A percentile compares a stretch with the other conserved stretches of the same genome.
Evolutionary conservation across 2,888 invertebrate genomes (phyloP).

Genomic region (Erebia epiphron): DNA sequence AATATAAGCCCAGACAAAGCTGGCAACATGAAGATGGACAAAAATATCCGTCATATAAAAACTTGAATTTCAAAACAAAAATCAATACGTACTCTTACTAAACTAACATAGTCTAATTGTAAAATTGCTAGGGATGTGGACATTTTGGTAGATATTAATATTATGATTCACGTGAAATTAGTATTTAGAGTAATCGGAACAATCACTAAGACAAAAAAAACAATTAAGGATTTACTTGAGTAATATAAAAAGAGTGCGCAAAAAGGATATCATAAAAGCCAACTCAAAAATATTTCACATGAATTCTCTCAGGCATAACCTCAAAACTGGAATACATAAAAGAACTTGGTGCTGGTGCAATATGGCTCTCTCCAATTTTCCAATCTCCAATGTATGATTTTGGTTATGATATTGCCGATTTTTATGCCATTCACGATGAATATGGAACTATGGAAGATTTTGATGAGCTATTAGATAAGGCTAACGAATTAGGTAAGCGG

Average conservation of each 20-base stretch:
- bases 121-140: too few relatives aligned
- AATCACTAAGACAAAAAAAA: too few relatives aligned
- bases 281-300: neutral
- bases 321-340: conserved; percentile 85
- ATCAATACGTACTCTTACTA: too few relatives aligned
- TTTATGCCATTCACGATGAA: conserved; percentile 85
- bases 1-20: too few relatives aligned
- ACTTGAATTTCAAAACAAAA: too few relatives aligned
- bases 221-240: neutral
- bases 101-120: too few relatives aligned
- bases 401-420: conserved; percentile 91
- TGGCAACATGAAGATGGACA: too few relatives aligned
- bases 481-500: conserved; percentile 72
- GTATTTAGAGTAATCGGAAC: too few relatives aligned
- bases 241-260: too few relatives aligned
- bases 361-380: conserved; percentile 90
- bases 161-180: neutral
- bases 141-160: neutral
- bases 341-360: conserved; percentile 85
- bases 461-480: conserved; percentile 77
- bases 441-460: conserved; percentile 90
- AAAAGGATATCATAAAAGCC: too few relatives aligned
- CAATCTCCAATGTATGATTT: conserved; percentile 90
- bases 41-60: too few relatives aligned
- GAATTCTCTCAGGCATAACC: conserved; percentile 78